Evolutionary conservation across 2,888 invertebrate species (phyloP).

Genomic region (Drosophila paracracens): DNA sequence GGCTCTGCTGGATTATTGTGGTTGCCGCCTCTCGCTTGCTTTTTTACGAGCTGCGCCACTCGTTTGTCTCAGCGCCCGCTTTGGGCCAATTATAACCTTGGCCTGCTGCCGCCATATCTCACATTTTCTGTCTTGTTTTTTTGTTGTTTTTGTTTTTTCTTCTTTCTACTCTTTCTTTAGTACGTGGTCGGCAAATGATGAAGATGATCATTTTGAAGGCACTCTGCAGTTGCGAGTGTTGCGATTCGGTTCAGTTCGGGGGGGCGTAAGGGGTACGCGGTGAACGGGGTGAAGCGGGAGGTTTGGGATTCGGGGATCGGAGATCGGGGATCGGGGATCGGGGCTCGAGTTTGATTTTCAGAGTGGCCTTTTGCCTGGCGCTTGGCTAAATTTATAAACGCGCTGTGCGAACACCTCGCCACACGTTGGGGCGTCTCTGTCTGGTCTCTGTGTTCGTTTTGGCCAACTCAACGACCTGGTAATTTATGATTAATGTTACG

Average conservation of each 20-base stretch:
- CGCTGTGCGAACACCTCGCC: slow-evolving; percentile 79
- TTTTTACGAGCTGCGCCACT: slow-evolving; percentile 70
- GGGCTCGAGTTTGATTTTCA: slow-evolving; percentile 17
- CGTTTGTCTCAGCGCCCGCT: slow-evolving; percentile 73
- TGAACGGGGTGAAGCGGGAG: background rate
- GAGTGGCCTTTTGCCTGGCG: slow-evolving; percentile 74
- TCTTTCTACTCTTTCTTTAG: slow-evolving; percentile 38
- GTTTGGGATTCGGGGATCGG: slow-evolving; percentile 1
- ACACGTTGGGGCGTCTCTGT: slow-evolving; percentile 77
- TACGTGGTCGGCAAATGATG: slow-evolving; percentile 78
- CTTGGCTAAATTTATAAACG: slow-evolving; percentile 83
- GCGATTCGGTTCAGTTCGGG: background rate
- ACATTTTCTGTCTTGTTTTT: slow-evolving; percentile 53
- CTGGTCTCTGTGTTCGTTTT: slow-evolving; percentile 29
- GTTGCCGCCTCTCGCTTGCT: slow-evolving; percentile 59
- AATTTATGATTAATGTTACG: slow-evolving; percentile 83
- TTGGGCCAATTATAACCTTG: slow-evolving; percentile 82
- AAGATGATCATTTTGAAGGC: slow-evolving; percentile 75
- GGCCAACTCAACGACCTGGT: slow-evolving; percentile 81
- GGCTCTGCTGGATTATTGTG: slow-evolving; percentile 30
- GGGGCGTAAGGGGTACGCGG: background rate
- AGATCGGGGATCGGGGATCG: background rate
- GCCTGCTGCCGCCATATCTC: slow-evolving; percentile 77
- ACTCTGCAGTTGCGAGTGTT: slow-evolving; percentile 18
- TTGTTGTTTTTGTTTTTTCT: background rate